These are phyloP conservation scores for Monopis laevigella DNA, from an alignment of 2,888 invertebrate species.

Conservation along the genomic window DNA sequence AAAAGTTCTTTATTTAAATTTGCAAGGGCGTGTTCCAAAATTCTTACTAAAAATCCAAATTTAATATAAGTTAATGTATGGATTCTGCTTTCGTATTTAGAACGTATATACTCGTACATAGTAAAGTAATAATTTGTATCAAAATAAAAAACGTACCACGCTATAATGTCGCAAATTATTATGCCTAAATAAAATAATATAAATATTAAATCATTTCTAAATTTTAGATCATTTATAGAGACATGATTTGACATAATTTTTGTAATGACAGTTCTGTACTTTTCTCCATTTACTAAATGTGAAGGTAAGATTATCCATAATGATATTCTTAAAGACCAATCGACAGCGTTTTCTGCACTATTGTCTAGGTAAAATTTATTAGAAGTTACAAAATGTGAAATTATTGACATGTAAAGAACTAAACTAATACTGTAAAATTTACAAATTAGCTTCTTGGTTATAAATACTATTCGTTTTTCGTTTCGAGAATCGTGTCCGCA, in stretches of 20 bases:
- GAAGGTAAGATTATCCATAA: slow-evolving; percentile 4
- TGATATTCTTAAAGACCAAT: slow-evolving; percentile 1
- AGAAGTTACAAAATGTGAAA: neutral
- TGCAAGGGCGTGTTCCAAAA: neutral
- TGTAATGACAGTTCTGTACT: neutral
- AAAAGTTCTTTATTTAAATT: neutral
- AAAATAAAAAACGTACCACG: neutral
- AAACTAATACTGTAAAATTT: neutral
- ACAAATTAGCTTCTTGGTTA: neutral
- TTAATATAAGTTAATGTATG: slow-evolving; percentile 5
- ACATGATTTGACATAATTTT: neutral
- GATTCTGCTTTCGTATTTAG: slow-evolving; percentile 5
- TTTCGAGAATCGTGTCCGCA: neutral
- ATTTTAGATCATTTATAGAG: neutral
- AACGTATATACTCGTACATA: neutral
- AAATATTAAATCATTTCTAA: neutral
- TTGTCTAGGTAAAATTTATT: neutral
- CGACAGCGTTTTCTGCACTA: neutral
- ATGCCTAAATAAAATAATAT: neutral
- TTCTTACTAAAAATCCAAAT: neutral
- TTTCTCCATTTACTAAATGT: neutral
- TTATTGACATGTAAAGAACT: neutral
- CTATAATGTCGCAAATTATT: neutral
- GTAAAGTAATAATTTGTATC: neutral
- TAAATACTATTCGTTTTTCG: neutral